phyloP scores from a whole-genome alignment of 2,113 vertebrate genomes.

The Dinomys branickii region DNA sequence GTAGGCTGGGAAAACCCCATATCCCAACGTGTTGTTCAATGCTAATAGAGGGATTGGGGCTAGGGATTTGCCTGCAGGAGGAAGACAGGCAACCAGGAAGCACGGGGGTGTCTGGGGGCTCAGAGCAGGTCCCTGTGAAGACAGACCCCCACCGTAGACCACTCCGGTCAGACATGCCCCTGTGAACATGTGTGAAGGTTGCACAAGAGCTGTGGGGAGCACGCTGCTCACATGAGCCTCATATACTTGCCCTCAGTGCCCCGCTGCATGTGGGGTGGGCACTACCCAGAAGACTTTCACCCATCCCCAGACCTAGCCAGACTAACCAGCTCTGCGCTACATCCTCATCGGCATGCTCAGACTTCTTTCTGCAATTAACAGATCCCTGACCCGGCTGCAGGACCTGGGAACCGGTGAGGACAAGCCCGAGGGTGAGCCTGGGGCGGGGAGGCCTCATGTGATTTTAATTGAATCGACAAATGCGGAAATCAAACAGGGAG shows the following conservation, averaged over 20 bases:
- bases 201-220: neutral
- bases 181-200: too few species aligned
- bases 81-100: neutral
- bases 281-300: neutral
- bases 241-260: neutral
- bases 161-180: neutral
- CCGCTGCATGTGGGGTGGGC: neutral
- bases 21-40: neutral
- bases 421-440: neutral
- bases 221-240: neutral
- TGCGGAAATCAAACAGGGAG: too few species aligned
- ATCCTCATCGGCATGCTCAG: neutral
- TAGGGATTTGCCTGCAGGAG: neutral
- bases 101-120: neutral
- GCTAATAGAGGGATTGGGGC: neutral
- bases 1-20: neutral
- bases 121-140: neutral
- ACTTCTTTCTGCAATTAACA: neutral
- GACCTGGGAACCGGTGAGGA: neutral
- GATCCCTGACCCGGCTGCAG: neutral
- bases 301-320: neutral
- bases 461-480: too few species aligned
- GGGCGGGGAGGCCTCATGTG: neutral
- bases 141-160: neutral
- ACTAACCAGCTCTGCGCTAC: neutral